These are phyloP conservation scores for Sapajus apella DNA, from an alignment of 2,113 vertebrate genomes.

Conservation along the genomic window DNA sequence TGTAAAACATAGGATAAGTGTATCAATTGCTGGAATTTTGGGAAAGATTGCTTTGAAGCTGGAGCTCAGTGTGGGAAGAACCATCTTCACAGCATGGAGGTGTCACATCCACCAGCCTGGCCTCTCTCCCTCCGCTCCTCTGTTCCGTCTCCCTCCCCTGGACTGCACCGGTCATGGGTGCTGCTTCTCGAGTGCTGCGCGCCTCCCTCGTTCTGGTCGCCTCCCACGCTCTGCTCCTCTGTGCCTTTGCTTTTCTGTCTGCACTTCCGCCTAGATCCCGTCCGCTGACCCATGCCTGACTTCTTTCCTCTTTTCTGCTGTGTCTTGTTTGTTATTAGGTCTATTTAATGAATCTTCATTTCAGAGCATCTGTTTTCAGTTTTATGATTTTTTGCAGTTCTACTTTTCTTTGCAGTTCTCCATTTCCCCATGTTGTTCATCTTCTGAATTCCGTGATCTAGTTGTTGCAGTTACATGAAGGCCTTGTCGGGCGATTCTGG, in stretches of 20 bases:
- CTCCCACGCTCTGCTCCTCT: neutral
- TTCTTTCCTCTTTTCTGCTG: neutral
- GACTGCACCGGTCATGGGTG: neutral
- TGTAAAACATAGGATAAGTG: neutral
- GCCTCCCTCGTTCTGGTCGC: too few relatives aligned
- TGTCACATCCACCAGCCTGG: rapidly evolving
- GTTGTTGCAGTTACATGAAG: neutral
- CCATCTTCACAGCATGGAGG: neutral
- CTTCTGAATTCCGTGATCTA: neutral
- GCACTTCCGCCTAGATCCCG: neutral
- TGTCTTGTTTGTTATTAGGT: neutral
- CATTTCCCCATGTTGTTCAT: neutral
- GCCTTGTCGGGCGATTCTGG: neutral
- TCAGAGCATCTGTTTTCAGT: neutral
- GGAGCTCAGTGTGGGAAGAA: neutral
- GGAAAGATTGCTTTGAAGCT: too few relatives aligned
- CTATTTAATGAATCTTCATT: neutral
- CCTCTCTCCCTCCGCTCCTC: neutral
- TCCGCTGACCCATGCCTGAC: neutral
- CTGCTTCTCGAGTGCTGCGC: too few relatives aligned
- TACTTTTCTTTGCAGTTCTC: neutral
- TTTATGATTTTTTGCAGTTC: neutral
- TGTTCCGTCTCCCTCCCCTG: neutral
- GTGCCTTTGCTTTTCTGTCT: neutral
- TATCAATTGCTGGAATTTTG: neutral